phyloP scores from a whole-genome alignment of 2,113 vertebrate species.

The Tichodroma muraria region DNA sequence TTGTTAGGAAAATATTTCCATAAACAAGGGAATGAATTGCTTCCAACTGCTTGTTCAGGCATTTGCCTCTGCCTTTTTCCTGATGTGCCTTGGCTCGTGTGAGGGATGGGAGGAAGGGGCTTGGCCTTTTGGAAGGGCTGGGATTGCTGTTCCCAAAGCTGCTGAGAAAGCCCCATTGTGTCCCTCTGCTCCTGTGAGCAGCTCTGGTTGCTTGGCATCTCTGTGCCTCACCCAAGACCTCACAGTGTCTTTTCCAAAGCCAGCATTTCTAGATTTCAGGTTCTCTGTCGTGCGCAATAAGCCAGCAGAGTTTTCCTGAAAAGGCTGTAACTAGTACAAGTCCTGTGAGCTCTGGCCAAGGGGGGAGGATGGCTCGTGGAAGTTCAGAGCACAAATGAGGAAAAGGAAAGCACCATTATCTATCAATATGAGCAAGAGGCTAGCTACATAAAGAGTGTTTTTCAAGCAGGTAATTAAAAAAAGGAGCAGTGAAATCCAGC shows the following conservation, averaged over 20 bases:
- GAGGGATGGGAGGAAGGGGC: neutral
- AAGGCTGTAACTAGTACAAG: constrained; percentile 35
- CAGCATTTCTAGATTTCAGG: neutral
- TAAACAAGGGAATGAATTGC: neutral
- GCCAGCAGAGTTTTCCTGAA: constrained; percentile 34
- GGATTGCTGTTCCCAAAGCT: neutral
- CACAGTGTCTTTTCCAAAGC: neutral
- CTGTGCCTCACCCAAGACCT: neutral
- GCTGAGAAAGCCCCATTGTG: neutral
- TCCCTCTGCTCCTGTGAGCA: neutral
- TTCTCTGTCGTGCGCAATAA: neutral
- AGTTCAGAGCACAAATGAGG: neutral
- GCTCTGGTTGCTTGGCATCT: neutral
- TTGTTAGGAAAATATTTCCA: neutral
- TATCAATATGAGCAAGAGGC: neutral
- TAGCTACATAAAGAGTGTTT: neutral
- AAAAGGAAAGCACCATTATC: neutral
- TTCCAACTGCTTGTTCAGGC: neutral
- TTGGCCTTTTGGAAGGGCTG: neutral
- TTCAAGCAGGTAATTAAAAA: neutral
- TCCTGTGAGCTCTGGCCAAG: neutral
- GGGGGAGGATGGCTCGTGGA: neutral
- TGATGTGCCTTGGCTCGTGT: neutral
- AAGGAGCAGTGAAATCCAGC: neutral
- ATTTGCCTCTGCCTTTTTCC: neutral